Evolutionary conservation across 2,888 invertebrate genomes (phyloP).

Genomic region (Amiota mariae): DNA sequence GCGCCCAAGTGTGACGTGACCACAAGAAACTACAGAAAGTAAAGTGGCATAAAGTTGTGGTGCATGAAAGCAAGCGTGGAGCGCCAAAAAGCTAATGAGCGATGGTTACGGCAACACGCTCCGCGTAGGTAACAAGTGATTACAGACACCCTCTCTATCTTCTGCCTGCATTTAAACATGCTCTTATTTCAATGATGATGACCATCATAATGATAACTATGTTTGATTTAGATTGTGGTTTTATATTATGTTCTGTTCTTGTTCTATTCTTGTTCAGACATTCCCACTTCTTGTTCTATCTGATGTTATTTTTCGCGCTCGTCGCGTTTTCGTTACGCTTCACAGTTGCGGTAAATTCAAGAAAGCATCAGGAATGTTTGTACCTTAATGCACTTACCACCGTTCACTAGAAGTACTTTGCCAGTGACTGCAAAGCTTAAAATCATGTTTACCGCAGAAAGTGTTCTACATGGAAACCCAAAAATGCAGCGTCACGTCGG

Average conservation of each 20-base stretch:
- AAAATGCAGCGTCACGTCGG: constrained; percentile 57
- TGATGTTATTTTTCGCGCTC: constrained; percentile 40
- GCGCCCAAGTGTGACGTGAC: constrained; percentile 60
- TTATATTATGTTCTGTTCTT: background rate
- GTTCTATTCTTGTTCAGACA: constrained; percentile 36
- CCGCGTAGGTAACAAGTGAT: constrained; percentile 10
- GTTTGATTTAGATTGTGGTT: constrained; percentile 3
- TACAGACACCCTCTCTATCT: constrained; percentile 13
- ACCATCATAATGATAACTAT: constrained; percentile 5
- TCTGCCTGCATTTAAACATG: constrained; percentile 40
- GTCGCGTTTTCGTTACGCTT: constrained; percentile 66
- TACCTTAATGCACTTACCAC: background rate
- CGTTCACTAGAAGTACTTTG: background rate
- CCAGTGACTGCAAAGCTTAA: background rate
- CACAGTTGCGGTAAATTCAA: constrained; percentile 55
- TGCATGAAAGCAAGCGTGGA: constrained; percentile 27
- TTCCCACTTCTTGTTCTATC: constrained; percentile 31
- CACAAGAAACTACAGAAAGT: background rate
- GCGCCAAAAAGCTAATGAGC: constrained; percentile 32
- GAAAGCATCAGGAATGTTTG: constrained; percentile 31
- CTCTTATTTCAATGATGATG: constrained; percentile 28
- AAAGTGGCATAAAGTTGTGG: constrained; percentile 9
- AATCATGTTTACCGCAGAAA: background rate
- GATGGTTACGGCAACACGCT: constrained; percentile 24
- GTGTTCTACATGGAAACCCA: background rate